These are phyloP conservation scores for Stenopsyche tienmushanensis DNA, from an alignment of 1,140 invertebrate species.

Conservation along the genomic window DNA sequence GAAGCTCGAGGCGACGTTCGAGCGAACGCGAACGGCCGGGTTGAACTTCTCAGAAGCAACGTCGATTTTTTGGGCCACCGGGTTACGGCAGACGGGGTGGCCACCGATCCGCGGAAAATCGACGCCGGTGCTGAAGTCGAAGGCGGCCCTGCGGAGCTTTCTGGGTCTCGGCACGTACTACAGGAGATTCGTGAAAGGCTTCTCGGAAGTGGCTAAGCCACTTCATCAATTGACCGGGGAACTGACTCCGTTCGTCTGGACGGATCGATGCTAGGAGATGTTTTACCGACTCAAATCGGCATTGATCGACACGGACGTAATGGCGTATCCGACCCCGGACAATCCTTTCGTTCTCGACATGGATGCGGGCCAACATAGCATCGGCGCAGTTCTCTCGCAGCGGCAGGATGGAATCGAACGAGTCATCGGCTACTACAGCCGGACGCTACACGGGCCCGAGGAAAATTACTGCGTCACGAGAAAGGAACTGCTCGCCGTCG, in stretches of 20 bases:
- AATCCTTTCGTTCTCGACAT: conserved; percentile 44
- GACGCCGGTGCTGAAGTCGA: neutral
- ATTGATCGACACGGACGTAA: neutral
- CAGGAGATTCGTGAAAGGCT: conserved; percentile 39
- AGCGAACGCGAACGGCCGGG: neutral
- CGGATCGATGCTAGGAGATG: neutral
- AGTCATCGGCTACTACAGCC: too few species aligned
- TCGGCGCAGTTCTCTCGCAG: too few species aligned
- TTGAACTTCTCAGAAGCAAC: neutral
- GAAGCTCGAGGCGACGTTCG: too few species aligned
- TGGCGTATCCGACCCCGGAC: conserved; percentile 42
- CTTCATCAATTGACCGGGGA: conserved; percentile 34
- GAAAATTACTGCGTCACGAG: too few species aligned
- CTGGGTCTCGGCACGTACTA: conserved; percentile 44
- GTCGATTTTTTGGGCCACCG: neutral
- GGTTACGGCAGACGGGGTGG: neutral
- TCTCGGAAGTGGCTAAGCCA: conserved; percentile 39
- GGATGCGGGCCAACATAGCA: too few species aligned
- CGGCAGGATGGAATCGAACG: too few species aligned
- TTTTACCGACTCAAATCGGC: neutral
- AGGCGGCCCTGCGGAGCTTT: conserved; percentile 39
- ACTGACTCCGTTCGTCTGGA: conserved; percentile 30
- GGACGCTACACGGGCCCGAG: too few species aligned
- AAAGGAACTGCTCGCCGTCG: conserved; percentile 24
- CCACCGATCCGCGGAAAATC: neutral